Conservation (phyloP, 2,113 vertebrate species). For the Misgurnus mizolepis region DNA sequence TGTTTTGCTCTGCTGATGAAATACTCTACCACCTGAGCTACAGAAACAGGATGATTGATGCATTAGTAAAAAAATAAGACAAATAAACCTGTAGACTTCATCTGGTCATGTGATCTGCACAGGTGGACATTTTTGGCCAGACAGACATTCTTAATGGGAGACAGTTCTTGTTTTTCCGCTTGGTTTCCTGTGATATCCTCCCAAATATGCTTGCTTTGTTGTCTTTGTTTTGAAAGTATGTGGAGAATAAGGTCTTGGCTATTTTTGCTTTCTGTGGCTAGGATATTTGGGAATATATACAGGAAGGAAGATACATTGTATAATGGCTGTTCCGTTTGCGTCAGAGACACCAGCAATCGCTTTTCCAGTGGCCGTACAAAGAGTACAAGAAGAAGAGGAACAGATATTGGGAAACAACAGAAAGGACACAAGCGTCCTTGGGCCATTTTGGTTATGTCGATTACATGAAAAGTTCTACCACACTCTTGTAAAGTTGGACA, state of each 20-base stretch:
- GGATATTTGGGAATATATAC: constrained; percentile 31
- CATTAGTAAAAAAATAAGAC: background rate
- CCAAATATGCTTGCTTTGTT: background rate
- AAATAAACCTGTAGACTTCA: background rate
- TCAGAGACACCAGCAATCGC: constrained; percentile 34
- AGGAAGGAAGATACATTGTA: constrained; percentile 54
- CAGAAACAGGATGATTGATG: too few relatives aligned
- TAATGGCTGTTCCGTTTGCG: constrained; percentile 50
- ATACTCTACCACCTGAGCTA: too few relatives aligned
- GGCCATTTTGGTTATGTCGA: constrained; percentile 25
- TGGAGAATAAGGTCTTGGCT: constrained; percentile 17
- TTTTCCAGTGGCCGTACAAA: constrained; percentile 12
- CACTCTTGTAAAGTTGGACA: background rate
- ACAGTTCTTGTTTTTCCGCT: background rate
- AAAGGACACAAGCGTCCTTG: constrained; percentile 8
- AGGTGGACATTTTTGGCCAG: background rate
- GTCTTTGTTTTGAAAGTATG: background rate
- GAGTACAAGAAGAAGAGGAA: constrained; percentile 39
- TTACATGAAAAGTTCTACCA: constrained; percentile 6
- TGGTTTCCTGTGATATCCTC: background rate
- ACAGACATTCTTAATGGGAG: constrained; percentile 11
- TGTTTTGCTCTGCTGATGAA: too few relatives aligned
- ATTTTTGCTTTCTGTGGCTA: constrained; percentile 37
- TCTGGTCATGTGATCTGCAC: background rate
- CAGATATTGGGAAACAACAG: constrained; percentile 37